These are phyloP conservation scores for Lophius americanus DNA, from an alignment of 2,797 vertebrate genomes.

Conservation along the genomic window DNA sequence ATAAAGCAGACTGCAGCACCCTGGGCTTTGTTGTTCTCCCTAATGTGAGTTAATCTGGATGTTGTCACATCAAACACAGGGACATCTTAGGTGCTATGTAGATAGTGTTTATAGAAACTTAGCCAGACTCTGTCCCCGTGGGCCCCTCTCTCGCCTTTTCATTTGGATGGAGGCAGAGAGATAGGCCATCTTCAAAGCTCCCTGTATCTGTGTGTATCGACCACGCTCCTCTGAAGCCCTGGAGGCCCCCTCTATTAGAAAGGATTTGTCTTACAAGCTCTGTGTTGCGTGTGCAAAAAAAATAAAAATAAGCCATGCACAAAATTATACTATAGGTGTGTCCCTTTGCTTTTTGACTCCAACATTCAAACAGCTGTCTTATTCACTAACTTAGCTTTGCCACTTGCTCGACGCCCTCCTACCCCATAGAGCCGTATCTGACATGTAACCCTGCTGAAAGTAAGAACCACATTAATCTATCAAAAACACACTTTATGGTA, in stretches of 20 bases:
- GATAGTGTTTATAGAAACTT: conserved; percentile 79
- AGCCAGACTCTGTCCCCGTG: conserved; percentile 61
- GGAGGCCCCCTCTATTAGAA: conserved; percentile 73
- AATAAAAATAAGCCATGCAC: conserved; percentile 12
- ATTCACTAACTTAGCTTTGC: conserved; percentile 25
- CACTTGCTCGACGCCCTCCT: conserved; percentile 11
- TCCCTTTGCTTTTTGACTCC: conserved; percentile 15
- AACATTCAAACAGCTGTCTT: conserved; percentile 14
- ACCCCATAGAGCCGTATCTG: conserved; percentile 12
- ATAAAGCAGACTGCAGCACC: conserved; percentile 36
- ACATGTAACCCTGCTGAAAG: conserved; percentile 20
- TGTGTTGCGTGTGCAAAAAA: conserved; percentile 10
- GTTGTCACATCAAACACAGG: conserved; percentile 77
- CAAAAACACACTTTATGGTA: conserved; percentile 17
- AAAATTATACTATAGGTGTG: conserved; percentile 11
- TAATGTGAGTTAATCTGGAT: conserved; percentile 78
- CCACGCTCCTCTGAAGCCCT: conserved; percentile 60
- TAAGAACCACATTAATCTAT: conserved; percentile 30
- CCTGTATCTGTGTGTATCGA: conserved; percentile 69
- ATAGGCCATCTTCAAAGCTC: conserved; percentile 76
- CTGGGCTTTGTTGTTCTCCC: conserved; percentile 67
- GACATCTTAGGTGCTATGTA: conserved; percentile 78
- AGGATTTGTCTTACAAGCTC: conserved; percentile 77
- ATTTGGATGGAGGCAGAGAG: conserved; percentile 68
- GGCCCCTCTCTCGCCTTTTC: conserved; percentile 65